These are phyloP conservation scores for Andrena marginata DNA, from an alignment of 2,888 invertebrate species.

Conservation along the genomic window DNA sequence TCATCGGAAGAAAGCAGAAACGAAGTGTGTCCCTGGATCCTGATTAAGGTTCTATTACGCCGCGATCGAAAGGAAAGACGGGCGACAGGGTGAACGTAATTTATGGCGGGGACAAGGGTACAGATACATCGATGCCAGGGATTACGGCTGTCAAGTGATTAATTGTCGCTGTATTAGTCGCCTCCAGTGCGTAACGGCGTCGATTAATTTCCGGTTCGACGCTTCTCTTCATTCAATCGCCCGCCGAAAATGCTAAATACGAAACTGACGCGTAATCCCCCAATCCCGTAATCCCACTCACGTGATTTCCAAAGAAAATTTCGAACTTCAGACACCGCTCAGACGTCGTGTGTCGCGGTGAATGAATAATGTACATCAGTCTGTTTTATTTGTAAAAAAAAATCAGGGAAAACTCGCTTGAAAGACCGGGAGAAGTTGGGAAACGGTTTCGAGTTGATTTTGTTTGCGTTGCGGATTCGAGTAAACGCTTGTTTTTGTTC, in stretches of 20 bases:
- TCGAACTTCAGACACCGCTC: background rate
- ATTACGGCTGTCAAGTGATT: constrained; percentile 64
- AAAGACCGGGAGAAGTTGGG: background rate
- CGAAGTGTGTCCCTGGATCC: constrained; percentile 6
- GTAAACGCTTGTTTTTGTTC: constrained; percentile 27
- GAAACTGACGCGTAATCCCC: constrained; percentile 3
- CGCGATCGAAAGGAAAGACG: constrained; percentile 15
- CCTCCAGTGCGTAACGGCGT: constrained; percentile 58
- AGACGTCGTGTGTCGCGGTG: background rate
- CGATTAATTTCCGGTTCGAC: constrained; percentile 61
- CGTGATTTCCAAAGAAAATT: constrained; percentile 2
- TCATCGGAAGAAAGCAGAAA: background rate
- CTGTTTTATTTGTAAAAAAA: background rate
- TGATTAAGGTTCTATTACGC: constrained; percentile 29
- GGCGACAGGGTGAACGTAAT: constrained; percentile 38
- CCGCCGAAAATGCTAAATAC: constrained; percentile 32
- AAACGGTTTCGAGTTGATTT: constrained; percentile 1
- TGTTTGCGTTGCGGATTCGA: constrained; percentile 6
- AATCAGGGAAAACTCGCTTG: background rate
- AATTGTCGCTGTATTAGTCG: constrained; percentile 65
- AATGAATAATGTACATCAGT: background rate
- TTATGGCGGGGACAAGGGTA: constrained; percentile 47
- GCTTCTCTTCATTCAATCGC: constrained; percentile 24
- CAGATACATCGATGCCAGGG: constrained; percentile 59
- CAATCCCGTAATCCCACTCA: background rate